Percentiles rank a stretch among this genome's conserved stretches.
Conservation (phyloP, 2,888 invertebrate species). For the Xylocampa areola region DNA sequence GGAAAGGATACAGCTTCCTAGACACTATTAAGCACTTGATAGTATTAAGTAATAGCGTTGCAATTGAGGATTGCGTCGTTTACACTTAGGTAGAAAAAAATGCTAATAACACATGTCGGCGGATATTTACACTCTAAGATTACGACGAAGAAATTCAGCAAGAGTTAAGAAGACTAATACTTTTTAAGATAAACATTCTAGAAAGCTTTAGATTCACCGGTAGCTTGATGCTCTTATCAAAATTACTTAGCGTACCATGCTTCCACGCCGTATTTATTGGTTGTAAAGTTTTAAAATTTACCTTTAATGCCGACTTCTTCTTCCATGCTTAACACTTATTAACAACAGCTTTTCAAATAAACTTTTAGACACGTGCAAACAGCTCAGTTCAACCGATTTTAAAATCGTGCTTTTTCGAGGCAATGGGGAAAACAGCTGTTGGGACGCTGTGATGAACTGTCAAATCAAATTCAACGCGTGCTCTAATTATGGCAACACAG, state of each 20-base stretch:
- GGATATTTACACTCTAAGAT: not conserved
- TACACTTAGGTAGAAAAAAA: conserved; percentile 6
- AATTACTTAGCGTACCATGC: conserved; percentile 51
- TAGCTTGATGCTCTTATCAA: conserved; percentile 50
- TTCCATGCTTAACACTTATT: conserved; percentile 72
- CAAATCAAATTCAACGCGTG: conserved; percentile 78
- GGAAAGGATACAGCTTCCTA: not conserved
- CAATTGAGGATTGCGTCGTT: conserved; percentile 40
- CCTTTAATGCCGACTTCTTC: conserved; percentile 78
- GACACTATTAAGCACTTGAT: not conserved
- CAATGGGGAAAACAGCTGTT: conserved; percentile 85
- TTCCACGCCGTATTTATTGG: conserved; percentile 47
- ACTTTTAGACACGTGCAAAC: conserved; percentile 76
- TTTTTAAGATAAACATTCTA: conserved; percentile 5
- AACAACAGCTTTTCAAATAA: conserved; percentile 54
- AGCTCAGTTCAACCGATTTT: conserved; percentile 66
- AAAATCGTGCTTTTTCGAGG: conserved; percentile 72
- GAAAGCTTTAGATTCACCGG: conserved; percentile 42
- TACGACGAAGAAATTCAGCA: not conserved
- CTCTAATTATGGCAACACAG: conserved; percentile 67
- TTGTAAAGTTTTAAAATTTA: conserved; percentile 58
- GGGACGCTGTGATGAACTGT: conserved; percentile 82
- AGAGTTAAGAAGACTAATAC: not conserved
- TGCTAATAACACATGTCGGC: conserved; percentile 13
- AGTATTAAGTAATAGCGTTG: conserved; percentile 17